Percentiles rank a stretch among this genome's conserved stretches.
Conservation (phyloP, 2,797 vertebrate genomes). For the Microchirus variegatus region DNA sequence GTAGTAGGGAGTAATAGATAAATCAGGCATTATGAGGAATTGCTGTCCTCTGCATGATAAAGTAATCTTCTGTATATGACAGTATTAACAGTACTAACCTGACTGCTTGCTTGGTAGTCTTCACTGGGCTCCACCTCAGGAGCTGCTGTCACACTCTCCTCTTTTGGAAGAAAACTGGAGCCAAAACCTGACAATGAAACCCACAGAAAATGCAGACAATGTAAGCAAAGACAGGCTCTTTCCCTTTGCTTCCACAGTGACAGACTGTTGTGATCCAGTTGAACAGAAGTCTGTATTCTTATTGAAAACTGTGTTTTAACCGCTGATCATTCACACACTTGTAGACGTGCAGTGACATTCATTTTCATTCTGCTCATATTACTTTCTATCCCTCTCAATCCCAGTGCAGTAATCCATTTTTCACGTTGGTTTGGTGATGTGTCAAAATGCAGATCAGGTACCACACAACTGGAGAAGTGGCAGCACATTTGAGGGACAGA, state of each 20-base stretch:
- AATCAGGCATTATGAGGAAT: too few species aligned
- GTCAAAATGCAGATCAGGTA: slow-evolving; percentile 35
- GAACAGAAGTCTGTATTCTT: slow-evolving; percentile 57
- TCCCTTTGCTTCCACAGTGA: slow-evolving; percentile 59
- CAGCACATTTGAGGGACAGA: not conserved
- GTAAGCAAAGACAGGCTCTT: slow-evolving; percentile 51
- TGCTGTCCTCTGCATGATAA: too few species aligned
- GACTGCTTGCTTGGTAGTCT: slow-evolving; percentile 92
- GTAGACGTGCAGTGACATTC: slow-evolving; percentile 32
- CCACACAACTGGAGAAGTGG: slow-evolving; percentile 29
- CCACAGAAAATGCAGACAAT: slow-evolving; percentile 49
- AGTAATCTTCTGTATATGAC: not conserved
- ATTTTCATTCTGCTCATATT: slow-evolving; percentile 63
- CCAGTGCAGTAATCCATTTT: slow-evolving; percentile 49
- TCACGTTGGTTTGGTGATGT: too few species aligned
- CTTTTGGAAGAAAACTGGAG: slow-evolving; percentile 94
- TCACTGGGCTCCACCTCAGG: slow-evolving; percentile 85
- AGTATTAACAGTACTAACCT: slow-evolving; percentile 64
- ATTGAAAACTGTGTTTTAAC: slow-evolving; percentile 34
- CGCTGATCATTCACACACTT: slow-evolving; percentile 54
- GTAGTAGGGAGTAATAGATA: too few species aligned
- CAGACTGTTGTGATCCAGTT: slow-evolving; percentile 32
- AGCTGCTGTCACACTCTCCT: slow-evolving; percentile 88
- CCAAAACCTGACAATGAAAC: slow-evolving; percentile 87
- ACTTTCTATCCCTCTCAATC: slow-evolving; percentile 57